Conservation (phyloP, 2,888 invertebrate genomes). For the Dryobotodes eremita region DNA sequence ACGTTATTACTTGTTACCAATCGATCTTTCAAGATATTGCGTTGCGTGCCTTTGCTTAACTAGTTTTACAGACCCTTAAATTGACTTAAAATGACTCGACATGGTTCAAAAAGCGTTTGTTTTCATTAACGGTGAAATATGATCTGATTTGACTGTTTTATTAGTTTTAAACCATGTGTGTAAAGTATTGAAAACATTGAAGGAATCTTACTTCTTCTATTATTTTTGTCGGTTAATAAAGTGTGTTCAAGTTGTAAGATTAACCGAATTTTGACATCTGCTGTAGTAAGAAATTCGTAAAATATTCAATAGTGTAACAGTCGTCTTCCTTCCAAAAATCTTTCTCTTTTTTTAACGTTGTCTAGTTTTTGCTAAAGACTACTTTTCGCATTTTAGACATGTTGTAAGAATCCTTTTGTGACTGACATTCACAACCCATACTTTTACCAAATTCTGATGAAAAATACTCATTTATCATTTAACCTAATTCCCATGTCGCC, state of each 20-base stretch:
- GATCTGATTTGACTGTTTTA: not conserved
- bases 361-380: not conserved
- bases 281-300: not conserved
- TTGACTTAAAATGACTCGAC: constrained; percentile 59
- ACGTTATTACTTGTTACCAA: constrained; percentile 52
- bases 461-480: constrained; percentile 23
- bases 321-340: not conserved
- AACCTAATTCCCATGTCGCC: constrained; percentile 25
- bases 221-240: no score
- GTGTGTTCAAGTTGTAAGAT: not conserved
- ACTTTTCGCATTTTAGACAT: not conserved
- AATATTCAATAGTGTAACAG: not conserved
- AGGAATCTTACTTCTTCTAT: not conserved
- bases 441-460: constrained; percentile 12
- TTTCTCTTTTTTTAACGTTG: no score
- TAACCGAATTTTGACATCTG: not conserved
- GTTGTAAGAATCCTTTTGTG: not conserved
- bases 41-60: constrained; percentile 64
- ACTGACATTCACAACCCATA: not conserved
- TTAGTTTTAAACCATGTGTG: not conserved
- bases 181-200: not conserved
- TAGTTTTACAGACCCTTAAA: constrained; percentile 51
- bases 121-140: not conserved
- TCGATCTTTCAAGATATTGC: constrained; percentile 59
- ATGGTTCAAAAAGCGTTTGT: constrained; percentile 3